A percentile compares a stretch with the other conserved stretches of the same genome.
These are phyloP conservation scores for Lagria hirta DNA, from an alignment of 2,888 invertebrate species.

Conservation along the genomic window DNA sequence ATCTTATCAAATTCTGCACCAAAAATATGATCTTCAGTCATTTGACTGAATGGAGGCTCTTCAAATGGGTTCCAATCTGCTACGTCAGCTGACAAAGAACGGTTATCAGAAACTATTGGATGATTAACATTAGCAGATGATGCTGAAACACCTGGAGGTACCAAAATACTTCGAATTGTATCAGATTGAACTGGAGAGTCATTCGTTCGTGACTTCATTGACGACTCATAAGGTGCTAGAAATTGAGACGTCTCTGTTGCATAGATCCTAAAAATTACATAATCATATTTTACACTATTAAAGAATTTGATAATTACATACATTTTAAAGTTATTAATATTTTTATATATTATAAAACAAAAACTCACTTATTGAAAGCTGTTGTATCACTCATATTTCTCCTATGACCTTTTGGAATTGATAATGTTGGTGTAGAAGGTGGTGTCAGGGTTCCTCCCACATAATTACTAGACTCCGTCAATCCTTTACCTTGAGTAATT, in stretches of 20 bases:
- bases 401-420: conserved; percentile 63
- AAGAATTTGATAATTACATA: neutral
- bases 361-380: conserved; percentile 71
- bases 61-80: conserved; percentile 85
- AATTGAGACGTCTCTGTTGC: conserved; percentile 75
- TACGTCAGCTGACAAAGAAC: conserved; percentile 60
- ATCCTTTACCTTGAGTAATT: conserved; percentile 31
- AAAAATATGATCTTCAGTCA: conserved; percentile 79
- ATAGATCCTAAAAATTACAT: conserved; percentile 60
- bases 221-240: conserved; percentile 71
- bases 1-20: conserved; percentile 83
- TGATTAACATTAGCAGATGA: conserved; percentile 52
- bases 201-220: conserved; percentile 59
- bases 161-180: conserved; percentile 32
- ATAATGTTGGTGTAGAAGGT: conserved; percentile 48
- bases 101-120: conserved; percentile 41
- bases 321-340: neutral
- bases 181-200: conserved; percentile 42
- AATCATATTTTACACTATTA: neutral
- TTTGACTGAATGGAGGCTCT: conserved; percentile 70
- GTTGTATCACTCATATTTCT: conserved; percentile 84
- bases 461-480: conserved; percentile 48
- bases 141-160: conserved; percentile 49
- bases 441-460: conserved; percentile 46
- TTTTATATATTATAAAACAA: no score